phyloP scores from a whole-genome alignment of 1,140 invertebrate species.

The Dendrolimus kikuchii region DNA sequence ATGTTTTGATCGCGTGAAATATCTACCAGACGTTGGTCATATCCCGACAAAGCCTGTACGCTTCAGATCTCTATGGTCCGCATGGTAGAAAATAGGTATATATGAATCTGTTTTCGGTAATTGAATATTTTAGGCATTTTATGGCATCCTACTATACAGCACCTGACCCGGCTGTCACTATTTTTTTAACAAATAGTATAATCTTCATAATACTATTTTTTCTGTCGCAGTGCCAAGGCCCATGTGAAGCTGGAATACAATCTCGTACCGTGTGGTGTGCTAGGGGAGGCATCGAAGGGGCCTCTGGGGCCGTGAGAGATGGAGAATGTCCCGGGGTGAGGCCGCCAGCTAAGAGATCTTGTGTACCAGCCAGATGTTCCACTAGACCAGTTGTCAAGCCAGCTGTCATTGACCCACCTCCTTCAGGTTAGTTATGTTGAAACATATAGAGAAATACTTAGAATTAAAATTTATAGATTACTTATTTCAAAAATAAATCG shows the following conservation, averaged over 20 bases:
- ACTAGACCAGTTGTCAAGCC: conserved; percentile 30
- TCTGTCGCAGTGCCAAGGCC: conserved; percentile 50
- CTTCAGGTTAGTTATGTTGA: conserved; percentile 16
- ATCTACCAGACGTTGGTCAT: too few species aligned
- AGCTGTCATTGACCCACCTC: conserved; percentile 17
- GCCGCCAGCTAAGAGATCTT: conserved; percentile 39
- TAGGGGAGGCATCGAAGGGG: conserved; percentile 41
- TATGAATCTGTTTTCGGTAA: too few species aligned
- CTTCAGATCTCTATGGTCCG: too few species aligned
- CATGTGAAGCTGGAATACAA: conserved; percentile 60
- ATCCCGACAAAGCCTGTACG: too few species aligned
- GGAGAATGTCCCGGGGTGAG: conserved; percentile 35
- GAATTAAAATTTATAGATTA: too few species aligned
- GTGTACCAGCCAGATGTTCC: conserved; percentile 55
- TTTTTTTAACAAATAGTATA: neutral
- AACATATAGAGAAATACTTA: too few species aligned
- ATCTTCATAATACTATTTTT: neutral
- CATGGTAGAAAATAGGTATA: too few species aligned
- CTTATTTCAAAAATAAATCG: too few species aligned
- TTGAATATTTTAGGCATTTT: too few species aligned
- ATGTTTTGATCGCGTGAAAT: too few species aligned
- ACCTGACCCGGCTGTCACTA: neutral
- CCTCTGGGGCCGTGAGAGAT: conserved; percentile 38
- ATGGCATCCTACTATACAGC: neutral
- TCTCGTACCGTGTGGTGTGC: conserved; percentile 61